Evolutionary conservation across 2,113 vertebrate species (phyloP).

Genomic region (Eupsittula cactorum): DNA sequence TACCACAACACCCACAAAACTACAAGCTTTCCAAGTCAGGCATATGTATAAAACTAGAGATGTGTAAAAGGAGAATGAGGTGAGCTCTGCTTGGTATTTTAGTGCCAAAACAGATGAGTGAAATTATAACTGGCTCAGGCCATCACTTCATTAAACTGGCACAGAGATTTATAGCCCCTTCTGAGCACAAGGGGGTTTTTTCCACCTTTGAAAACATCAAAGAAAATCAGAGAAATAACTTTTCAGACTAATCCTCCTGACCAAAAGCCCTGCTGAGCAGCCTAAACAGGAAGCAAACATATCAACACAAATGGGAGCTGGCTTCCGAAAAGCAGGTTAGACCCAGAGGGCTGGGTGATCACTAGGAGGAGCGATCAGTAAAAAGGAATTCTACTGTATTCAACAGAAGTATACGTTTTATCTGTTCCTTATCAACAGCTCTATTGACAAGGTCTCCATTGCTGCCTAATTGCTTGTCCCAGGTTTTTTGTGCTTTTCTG

Average conservation of each 20-base stretch:
- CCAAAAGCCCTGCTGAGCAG: slow-evolving; percentile 13
- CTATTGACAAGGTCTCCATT: slow-evolving; percentile 42
- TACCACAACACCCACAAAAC: slow-evolving; percentile 5
- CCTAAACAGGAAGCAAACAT: slow-evolving; percentile 1
- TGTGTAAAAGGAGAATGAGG: neutral
- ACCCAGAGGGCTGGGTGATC: neutral
- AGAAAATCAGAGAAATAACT: slow-evolving; percentile 54
- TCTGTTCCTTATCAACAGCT: slow-evolving; percentile 47
- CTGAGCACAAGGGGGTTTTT: neutral
- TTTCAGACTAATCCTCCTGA: slow-evolving; percentile 23
- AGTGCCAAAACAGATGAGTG: slow-evolving; percentile 30
- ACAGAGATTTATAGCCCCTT: slow-evolving; percentile 36
- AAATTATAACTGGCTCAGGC: slow-evolving; percentile 19
- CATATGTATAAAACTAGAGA: slow-evolving; percentile 27
- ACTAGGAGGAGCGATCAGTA: neutral
- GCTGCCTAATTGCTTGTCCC: slow-evolving; percentile 49
- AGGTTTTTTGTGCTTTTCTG: slow-evolving; percentile 26
- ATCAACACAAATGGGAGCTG: slow-evolving; percentile 23
- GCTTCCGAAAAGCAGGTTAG: slow-evolving; percentile 37
- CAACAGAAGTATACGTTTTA: neutral
- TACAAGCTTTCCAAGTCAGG: slow-evolving; percentile 25
- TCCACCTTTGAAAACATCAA: slow-evolving; percentile 46
- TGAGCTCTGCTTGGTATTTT: slow-evolving; percentile 21
- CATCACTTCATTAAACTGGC: slow-evolving; percentile 26
- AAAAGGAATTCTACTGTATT: slow-evolving; percentile 22